Percentiles rank a stretch among this genome's conserved stretches.
Evolutionary conservation across 2,797 vertebrate species (phyloP).

Genomic region (Ptychadena robeensis): DNA sequence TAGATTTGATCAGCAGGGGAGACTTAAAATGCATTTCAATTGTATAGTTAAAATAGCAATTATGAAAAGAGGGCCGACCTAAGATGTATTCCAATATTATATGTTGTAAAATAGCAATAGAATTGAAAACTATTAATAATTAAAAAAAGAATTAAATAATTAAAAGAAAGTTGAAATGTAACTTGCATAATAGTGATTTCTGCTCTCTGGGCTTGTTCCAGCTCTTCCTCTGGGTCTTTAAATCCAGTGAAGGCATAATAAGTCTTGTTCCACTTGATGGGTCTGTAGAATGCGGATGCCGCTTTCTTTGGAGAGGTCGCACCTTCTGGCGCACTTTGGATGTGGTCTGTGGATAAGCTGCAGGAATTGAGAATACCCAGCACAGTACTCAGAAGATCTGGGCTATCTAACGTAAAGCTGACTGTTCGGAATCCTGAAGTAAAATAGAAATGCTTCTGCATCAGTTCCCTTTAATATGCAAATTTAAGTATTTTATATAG

Average conservation of each 20-base stretch:
- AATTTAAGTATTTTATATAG: too few species aligned
- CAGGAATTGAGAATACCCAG: constrained; percentile 90
- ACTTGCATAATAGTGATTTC: constrained; percentile 86
- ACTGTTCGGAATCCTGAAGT: constrained; percentile 89
- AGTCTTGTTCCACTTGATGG: constrained; percentile 94
- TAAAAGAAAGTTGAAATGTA: too few species aligned
- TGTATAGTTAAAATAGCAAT: too few species aligned
- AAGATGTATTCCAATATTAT: too few species aligned
- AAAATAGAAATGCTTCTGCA: constrained; percentile 62
- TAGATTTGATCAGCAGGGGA: too few species aligned
- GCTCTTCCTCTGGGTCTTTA: constrained; percentile 90
- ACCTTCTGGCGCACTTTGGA: constrained; percentile 73
- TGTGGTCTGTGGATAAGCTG: constrained; percentile 87
- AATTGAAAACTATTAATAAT: too few species aligned
- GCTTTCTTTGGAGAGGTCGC: constrained; percentile 65
- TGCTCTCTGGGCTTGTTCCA: constrained; percentile 83
- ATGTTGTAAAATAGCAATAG: too few species aligned
- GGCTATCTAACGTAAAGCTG: constrained; percentile 87
- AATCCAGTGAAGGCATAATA: constrained; percentile 94
- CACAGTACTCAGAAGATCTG: constrained; percentile 89
- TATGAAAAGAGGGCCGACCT: too few species aligned
- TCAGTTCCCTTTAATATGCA: too few species aligned
- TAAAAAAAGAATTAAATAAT: too few species aligned
- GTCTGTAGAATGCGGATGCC: constrained; percentile 78
- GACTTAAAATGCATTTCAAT: too few species aligned